Evolutionary conservation across 30 jellyfish, hydroid and myxozoan genomes (phyloP), one percentile per base, ranked within the genome.

Genomic region (Sanderia malayensis): DNA sequence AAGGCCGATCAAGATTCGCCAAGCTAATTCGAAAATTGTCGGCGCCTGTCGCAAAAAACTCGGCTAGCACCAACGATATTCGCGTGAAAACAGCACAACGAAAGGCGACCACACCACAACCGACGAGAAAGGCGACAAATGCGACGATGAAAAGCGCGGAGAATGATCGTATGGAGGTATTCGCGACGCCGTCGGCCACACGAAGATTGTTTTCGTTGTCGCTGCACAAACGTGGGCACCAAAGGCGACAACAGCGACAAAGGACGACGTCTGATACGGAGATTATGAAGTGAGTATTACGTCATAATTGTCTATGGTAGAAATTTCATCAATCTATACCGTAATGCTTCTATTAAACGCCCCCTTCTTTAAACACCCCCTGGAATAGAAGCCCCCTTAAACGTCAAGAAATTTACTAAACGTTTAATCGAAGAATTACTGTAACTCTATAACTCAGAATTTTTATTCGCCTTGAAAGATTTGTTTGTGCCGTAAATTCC

Each of bases 241-340:
- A 61, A 53, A 55, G 31, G 0, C 71, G 71, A 29, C 46, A 58
- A 19, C 96, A 79, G 58, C 64, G 87, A 34, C 79, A 79, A 46
- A 77, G 94, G 57, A 79, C 86, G 74, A 72, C 85, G 57, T 80
- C 86, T 11, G 96, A 80, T 41, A 58, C 85, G 2, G 89, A 84
- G 4, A 59, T 63, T 67, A 61, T 76, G 73, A 67, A 70, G 77
- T 55, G 33, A n/a, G 84, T 55, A 29, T 47, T 11, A 17, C 66
- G n/a, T n/a, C n/a, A n/a, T n/a, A n/a, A n/a, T n/a, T n/a, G n/a
- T n/a, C n/a, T n/a, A n/a, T n/a, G n/a, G n/a, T n/a, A n/a, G n/a
- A n/a, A n/a, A n/a, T n/a, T n/a, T n/a, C n/a, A n/a, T n/a, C n/a
- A n/a, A n/a, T n/a, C n/a, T n/a, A n/a, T n/a, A n/a, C n/a, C n/a